Evolutionary conservation across 2,113 vertebrate genomes (phyloP).

Genomic region (Myrmecobius fasciatus): DNA sequence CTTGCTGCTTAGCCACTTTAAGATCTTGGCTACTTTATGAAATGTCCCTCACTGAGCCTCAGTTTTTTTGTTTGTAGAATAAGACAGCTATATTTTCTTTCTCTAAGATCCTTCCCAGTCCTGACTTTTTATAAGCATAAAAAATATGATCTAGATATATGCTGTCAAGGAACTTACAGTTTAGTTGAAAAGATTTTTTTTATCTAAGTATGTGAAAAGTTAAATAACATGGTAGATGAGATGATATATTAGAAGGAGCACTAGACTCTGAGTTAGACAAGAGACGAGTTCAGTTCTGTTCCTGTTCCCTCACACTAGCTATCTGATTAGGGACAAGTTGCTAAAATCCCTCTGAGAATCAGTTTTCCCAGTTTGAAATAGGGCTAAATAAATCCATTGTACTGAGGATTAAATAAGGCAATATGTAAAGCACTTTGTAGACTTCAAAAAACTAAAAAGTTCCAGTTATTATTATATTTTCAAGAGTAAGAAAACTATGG

Average conservation of each 20-base stretch:
- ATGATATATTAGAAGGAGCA: not conserved
- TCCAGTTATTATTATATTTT: not conserved
- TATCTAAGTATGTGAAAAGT: not conserved
- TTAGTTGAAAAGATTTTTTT: not conserved
- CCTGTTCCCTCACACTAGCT: not conserved
- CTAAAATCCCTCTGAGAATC: not conserved
- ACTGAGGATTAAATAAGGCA: slow-evolving; percentile 27
- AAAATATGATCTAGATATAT: not conserved
- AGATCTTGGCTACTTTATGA: not conserved
- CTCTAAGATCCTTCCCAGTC: not conserved
- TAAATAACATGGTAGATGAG: not conserved
- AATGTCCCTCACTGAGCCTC: not conserved
- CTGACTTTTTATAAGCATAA: not conserved
- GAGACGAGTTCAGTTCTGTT: no score
- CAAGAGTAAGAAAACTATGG: not conserved
- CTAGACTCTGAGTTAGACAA: not conserved
- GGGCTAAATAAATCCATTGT: not conserved
- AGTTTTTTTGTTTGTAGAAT: not conserved
- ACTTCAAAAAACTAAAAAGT: not conserved
- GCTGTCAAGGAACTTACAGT: not conserved
- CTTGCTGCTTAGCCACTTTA: not conserved
- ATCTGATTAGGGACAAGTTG: not conserved
- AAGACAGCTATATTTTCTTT: not conserved
- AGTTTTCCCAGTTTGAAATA: slow-evolving; percentile 8
- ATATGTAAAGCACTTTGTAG: slow-evolving; percentile 21